phyloP scores from a whole-genome alignment of 2,113 vertebrate species.

The Podiceps cristatus region DNA sequence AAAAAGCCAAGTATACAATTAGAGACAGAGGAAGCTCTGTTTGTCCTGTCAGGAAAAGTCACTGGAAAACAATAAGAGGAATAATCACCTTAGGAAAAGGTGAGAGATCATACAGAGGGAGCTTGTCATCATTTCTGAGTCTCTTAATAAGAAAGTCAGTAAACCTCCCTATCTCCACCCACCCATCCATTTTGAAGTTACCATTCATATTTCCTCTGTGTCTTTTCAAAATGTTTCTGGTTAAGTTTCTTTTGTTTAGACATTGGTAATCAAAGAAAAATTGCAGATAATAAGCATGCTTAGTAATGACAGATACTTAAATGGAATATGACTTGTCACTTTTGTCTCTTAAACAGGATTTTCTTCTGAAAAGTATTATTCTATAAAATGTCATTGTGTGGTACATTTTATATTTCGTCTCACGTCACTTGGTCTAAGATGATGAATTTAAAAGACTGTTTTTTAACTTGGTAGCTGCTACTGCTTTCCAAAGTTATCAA shows the following conservation, averaged over 20 bases:
- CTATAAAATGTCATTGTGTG: not conserved
- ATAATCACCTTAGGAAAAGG: slow-evolving; percentile 80
- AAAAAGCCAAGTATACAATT: slow-evolving; percentile 48
- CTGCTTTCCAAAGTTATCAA: not conserved
- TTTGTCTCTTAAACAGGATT: not conserved
- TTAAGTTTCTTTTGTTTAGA: not conserved
- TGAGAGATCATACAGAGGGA: slow-evolving; percentile 18
- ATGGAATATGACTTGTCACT: slow-evolving; percentile 4
- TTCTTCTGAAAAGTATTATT: not conserved
- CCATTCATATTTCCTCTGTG: not conserved
- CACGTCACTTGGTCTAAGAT: not conserved
- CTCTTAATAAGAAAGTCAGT: not conserved
- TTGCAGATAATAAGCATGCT: slow-evolving; percentile 17
- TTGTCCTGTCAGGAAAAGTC: slow-evolving; percentile 72
- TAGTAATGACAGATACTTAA: not conserved
- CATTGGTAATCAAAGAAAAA: not conserved
- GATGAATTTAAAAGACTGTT: not conserved
- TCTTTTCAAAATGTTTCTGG: slow-evolving; percentile 33
- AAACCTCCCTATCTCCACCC: not conserved
- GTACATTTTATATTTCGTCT: not conserved
- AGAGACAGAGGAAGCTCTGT: slow-evolving; percentile 48
- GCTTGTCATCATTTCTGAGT: not conserved
- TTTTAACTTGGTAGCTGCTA: not conserved
- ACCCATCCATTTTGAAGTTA: not conserved
- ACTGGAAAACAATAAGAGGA: slow-evolving; percentile 79